Percentiles rank a stretch among this genome's conserved stretches.
Evolutionary conservation across 2,888 invertebrate species (phyloP).

Genomic region (Cerastoderma edule): DNA sequence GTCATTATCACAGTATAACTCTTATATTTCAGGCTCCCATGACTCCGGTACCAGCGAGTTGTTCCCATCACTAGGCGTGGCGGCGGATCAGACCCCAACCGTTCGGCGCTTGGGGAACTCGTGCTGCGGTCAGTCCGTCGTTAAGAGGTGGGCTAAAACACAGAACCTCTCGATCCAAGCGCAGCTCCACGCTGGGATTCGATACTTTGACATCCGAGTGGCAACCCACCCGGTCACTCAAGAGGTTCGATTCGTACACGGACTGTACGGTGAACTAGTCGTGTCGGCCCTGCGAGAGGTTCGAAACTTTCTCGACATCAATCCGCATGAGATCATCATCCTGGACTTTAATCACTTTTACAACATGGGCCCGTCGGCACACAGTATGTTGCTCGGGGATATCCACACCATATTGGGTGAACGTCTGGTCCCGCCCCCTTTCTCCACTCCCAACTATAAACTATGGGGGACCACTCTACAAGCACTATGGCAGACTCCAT

Average conservation of each 20-base stretch:
- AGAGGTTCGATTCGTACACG: slow-evolving; percentile 91
- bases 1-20: too few relatives aligned
- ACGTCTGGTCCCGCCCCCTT: slow-evolving; percentile 86
- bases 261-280: slow-evolving; percentile 90
- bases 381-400: slow-evolving; percentile 87
- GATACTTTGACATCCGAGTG: slow-evolving; percentile 92
- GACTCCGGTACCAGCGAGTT: slow-evolving; percentile 93
- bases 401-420: slow-evolving; percentile 86
- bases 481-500: slow-evolving; percentile 86
- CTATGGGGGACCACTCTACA: slow-evolving; percentile 87
- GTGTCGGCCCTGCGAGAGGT: slow-evolving; percentile 87
- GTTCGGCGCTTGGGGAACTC: slow-evolving; percentile 87
- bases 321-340: slow-evolving; percentile 90
- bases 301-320: slow-evolving; percentile 88
- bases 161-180: slow-evolving; percentile 88
- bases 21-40: slow-evolving; percentile 89
- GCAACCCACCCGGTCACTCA: slow-evolving; percentile 87
- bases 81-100: slow-evolving; percentile 90
- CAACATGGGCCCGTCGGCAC: slow-evolving; percentile 87
- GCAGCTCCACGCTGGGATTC: slow-evolving; percentile 91
- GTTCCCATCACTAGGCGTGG: slow-evolving; percentile 87
- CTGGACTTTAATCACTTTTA: slow-evolving; percentile 94
- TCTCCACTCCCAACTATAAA: slow-evolving; percentile 81
- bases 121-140: slow-evolving; percentile 84
- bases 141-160: slow-evolving; percentile 92